Percentiles rank a stretch among this genome's conserved stretches.
Conservation (phyloP, 1,140 invertebrate species). For the Plodia interpunctella region DNA sequence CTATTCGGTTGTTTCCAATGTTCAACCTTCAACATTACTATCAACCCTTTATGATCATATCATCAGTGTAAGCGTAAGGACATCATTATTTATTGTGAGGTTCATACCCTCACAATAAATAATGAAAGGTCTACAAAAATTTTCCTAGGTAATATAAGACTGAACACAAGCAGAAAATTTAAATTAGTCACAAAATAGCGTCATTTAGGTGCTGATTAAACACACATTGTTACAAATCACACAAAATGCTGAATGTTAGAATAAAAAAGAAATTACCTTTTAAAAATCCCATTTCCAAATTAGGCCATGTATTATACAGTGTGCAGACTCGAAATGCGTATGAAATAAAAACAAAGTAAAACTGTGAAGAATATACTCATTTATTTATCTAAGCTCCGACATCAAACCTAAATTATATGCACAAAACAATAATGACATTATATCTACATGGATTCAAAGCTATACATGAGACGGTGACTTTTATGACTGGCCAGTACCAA, state of each 20-base stretch:
- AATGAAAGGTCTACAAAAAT: too few relatives aligned
- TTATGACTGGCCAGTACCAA: background rate
- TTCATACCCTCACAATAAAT: too few relatives aligned
- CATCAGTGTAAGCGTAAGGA: too few relatives aligned
- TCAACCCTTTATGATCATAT: too few relatives aligned
- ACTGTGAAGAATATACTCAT: conserved; percentile 61
- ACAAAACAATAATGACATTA: conserved; percentile 20
- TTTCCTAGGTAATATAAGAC: too few relatives aligned
- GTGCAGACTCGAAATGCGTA: conserved; percentile 7
- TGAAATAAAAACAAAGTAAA: conserved; percentile 56
- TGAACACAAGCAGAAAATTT: background rate
- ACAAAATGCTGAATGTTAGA: conserved; percentile 5
- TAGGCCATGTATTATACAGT: background rate
- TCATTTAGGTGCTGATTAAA: background rate
- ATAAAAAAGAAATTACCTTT: background rate
- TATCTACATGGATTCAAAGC: background rate
- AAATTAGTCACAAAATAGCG: conserved; percentile 6
- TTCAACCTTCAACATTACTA: too few relatives aligned
- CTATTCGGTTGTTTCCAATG: too few relatives aligned
- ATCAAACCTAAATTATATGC: conserved; percentile 28
- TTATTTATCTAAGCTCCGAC: conserved; percentile 51
- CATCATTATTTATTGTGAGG: too few relatives aligned
- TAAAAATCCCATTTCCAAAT: background rate
- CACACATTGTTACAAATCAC: conserved; percentile 3
- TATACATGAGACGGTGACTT: conserved; percentile 1